Conservation (phyloP, 2,797 vertebrate species). For the Pitangus sulphuratus region DNA sequence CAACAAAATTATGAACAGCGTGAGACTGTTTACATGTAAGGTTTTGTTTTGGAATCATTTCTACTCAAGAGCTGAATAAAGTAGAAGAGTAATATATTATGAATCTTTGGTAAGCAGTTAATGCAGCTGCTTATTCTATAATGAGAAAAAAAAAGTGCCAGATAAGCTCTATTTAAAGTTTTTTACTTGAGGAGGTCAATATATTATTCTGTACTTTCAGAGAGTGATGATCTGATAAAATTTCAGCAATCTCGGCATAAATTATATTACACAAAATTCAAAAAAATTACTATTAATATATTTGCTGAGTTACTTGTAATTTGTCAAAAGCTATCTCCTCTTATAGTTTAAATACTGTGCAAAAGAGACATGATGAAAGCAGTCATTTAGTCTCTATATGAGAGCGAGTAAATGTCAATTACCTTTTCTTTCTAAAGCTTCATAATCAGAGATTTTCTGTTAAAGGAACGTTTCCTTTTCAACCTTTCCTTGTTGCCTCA, state of each 20-base stretch:
- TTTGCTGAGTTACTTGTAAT: constrained; percentile 57
- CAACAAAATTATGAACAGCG: not conserved
- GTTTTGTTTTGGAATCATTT: not conserved
- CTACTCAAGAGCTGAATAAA: constrained; percentile 20
- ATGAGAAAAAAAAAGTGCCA: constrained; percentile 32
- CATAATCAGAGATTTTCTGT: constrained; percentile 46
- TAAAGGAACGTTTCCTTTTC: constrained; percentile 35
- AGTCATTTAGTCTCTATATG: constrained; percentile 56
- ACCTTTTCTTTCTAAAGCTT: constrained; percentile 38
- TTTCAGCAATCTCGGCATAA: constrained; percentile 44
- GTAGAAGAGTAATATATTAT: not conserved
- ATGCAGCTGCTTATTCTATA: constrained; percentile 35
- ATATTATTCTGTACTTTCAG: constrained; percentile 20
- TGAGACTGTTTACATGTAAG: not conserved
- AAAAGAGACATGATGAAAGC: constrained; percentile 60
- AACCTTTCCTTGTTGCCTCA: not conserved
- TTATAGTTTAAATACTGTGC: constrained; percentile 57
- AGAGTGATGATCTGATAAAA: constrained; percentile 58
- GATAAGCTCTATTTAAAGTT: constrained; percentile 35
- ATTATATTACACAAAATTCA: not conserved
- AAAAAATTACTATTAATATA: constrained; percentile 52
- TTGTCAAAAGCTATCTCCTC: constrained; percentile 52
- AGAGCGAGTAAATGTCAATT: constrained; percentile 70
- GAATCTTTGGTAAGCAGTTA: not conserved
- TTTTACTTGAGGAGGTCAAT: constrained; percentile 20